Percentiles rank a stretch among this genome's conserved stretches.
Evolutionary conservation across 2,888 invertebrate genomes (phyloP).

Genomic region (Mamestra brassicae): DNA sequence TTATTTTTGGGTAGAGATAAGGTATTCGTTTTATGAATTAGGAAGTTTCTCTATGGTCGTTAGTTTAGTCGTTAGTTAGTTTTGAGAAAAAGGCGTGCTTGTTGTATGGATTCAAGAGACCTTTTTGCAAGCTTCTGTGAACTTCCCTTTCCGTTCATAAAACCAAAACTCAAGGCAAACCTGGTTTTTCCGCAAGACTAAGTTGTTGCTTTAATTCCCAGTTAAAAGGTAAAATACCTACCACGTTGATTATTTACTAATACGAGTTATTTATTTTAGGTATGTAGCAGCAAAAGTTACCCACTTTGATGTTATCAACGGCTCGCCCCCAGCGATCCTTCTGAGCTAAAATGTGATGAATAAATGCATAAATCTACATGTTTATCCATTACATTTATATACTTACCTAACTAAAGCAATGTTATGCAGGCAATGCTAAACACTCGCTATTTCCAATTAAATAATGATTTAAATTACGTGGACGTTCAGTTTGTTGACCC

Average conservation of each 20-base stretch:
- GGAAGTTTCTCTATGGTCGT: background rate
- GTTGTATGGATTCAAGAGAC: background rate
- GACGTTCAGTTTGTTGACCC: constrained; percentile 45
- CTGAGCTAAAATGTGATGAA: constrained; percentile 57
- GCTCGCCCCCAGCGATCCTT: constrained; percentile 57
- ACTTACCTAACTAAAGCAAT: constrained; percentile 52
- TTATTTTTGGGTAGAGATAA: background rate
- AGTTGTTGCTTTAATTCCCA: background rate
- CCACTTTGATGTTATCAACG: constrained; percentile 53
- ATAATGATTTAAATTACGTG: constrained; percentile 45
- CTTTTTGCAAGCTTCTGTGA: background rate
- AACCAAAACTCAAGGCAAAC: background rate
- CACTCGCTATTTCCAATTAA: constrained; percentile 58
- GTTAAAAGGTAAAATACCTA: no score
- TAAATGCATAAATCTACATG: constrained; percentile 65
- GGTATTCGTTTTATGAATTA: background rate
- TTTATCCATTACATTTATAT: constrained; percentile 60
- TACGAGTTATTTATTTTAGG: constrained; percentile 42
- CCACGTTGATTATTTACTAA: constrained; percentile 1
- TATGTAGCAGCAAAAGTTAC: constrained; percentile 26
- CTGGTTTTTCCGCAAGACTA: background rate
- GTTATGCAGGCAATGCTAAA: constrained; percentile 60
- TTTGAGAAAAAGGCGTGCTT: background rate
- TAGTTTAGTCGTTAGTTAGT: no score
- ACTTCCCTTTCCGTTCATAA: background rate